These are phyloP conservation scores for Enoplosus armatus DNA, from an alignment of 2,797 vertebrate genomes.

Conservation along the genomic window DNA sequence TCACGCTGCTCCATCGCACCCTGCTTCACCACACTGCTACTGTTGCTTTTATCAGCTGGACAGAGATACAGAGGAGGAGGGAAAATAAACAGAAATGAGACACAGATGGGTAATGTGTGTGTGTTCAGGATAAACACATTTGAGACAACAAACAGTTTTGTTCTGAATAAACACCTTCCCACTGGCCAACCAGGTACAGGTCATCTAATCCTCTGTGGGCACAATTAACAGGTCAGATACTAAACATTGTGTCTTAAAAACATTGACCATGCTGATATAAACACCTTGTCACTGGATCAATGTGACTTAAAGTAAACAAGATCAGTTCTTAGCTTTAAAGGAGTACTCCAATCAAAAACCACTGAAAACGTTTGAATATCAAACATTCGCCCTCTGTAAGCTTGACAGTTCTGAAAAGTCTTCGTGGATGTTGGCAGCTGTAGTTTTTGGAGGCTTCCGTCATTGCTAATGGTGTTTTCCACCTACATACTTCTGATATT, in stretches of 20 bases:
- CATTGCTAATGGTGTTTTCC: neutral
- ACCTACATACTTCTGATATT: neutral
- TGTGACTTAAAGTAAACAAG: no score
- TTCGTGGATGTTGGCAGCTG: neutral
- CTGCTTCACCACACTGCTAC: conserved; percentile 92
- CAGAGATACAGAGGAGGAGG: conserved; percentile 11
- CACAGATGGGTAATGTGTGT: neutral
- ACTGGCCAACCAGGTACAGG: neutral
- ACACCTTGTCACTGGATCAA: neutral
- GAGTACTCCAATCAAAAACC: neutral
- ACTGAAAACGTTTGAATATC: no score
- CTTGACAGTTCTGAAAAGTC: neutral
- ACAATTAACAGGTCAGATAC: neutral
- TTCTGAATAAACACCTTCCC: neutral
- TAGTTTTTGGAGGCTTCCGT: neutral
- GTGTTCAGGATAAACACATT: neutral
- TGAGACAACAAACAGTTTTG: neutral
- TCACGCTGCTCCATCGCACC: conserved; percentile 93
- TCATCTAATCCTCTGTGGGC: neutral
- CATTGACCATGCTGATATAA: neutral
- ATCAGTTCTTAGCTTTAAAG: neutral
- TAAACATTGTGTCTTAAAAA: neutral
- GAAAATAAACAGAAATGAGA: neutral
- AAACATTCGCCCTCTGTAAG: neutral
- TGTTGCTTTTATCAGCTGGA: conserved; percentile 87